Percentiles rank a stretch among this genome's conserved stretches.
Conservation (phyloP, 1,140 invertebrate genomes). For the Lucilia cuprina region DNA sequence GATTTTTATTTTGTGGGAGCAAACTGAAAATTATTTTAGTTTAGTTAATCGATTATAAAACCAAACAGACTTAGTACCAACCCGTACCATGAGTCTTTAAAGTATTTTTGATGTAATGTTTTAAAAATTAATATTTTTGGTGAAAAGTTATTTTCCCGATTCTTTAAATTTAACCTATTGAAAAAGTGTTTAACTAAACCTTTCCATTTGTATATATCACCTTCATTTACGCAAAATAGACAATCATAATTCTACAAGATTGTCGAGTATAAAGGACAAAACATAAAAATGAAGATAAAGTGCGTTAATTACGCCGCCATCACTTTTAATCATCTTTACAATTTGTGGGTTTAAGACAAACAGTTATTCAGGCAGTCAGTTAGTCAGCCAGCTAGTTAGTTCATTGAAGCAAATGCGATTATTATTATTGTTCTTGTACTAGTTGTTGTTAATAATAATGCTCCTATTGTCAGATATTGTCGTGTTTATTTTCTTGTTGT, state of each 20-base stretch:
- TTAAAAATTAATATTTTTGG: no score
- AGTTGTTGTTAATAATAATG: conserved; percentile 1
- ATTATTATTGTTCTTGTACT: conserved; percentile 7
- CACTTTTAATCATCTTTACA: conserved; percentile 34
- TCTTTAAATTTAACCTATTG: no score
- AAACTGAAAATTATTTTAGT: no score
- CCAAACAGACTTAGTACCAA: no score
- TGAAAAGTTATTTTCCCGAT: no score
- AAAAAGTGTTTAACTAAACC: no score
- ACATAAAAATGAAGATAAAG: conserved; percentile 22
- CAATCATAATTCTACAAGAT: neutral
- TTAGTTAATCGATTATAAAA: no score
- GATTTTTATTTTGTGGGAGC: no score
- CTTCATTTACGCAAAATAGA: neutral
- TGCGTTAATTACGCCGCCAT: conserved; percentile 30
- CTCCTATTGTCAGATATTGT: conserved; percentile 22
- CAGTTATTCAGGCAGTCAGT: neutral
- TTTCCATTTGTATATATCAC: neutral
- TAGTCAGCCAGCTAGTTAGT: neutral
- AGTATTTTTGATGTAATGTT: no score
- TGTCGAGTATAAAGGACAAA: neutral
- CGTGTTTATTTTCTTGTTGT: neutral
- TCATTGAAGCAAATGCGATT: conserved; percentile 19
- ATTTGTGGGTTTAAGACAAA: conserved; percentile 6
- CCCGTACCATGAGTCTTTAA: no score